These are phyloP conservation scores for Rhimphoctona megacephalus DNA, from an alignment of 2,888 invertebrate genomes.

Conservation along the genomic window DNA sequence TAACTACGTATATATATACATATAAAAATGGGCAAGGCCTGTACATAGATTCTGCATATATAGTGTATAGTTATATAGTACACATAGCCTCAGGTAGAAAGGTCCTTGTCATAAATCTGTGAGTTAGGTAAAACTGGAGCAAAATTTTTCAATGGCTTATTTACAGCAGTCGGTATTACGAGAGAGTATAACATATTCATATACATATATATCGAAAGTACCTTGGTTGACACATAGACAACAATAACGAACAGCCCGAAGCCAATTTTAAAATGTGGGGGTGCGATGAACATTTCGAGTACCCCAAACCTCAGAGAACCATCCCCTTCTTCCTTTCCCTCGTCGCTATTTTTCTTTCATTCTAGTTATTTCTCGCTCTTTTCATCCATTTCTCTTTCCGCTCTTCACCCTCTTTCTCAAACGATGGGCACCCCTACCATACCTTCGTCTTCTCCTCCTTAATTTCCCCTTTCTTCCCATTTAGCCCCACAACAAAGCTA, in stretches of 20 bases:
- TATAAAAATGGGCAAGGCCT: constrained; percentile 4
- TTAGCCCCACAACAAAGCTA: constrained; percentile 11
- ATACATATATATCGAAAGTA: neutral
- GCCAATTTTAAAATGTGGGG: constrained; percentile 46
- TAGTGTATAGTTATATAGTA: neutral
- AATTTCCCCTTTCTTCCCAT: constrained; percentile 39
- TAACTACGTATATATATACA: neutral
- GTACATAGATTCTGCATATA: neutral
- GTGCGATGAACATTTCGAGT: constrained; percentile 69
- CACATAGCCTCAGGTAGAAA: constrained; percentile 56
- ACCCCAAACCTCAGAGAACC: constrained; percentile 33
- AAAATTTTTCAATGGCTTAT: constrained; percentile 74
- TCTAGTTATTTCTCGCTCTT: constrained; percentile 7
- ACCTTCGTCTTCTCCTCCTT: constrained; percentile 18
- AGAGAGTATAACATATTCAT: constrained; percentile 6
- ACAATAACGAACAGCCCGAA: constrained; percentile 26
- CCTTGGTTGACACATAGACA: constrained; percentile 27
- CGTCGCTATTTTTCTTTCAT: constrained; percentile 13
- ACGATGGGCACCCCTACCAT: constrained; percentile 1
- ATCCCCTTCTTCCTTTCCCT: constrained; percentile 19
- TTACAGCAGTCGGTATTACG: constrained; percentile 68
- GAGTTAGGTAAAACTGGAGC: constrained; percentile 79
- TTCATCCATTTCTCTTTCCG: constrained; percentile 16
- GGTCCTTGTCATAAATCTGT: constrained; percentile 76
- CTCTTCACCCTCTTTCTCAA: constrained; percentile 19